Conservation (phyloP, 2,797 vertebrate species). For the Mormyrus proboscirostris region DNA sequence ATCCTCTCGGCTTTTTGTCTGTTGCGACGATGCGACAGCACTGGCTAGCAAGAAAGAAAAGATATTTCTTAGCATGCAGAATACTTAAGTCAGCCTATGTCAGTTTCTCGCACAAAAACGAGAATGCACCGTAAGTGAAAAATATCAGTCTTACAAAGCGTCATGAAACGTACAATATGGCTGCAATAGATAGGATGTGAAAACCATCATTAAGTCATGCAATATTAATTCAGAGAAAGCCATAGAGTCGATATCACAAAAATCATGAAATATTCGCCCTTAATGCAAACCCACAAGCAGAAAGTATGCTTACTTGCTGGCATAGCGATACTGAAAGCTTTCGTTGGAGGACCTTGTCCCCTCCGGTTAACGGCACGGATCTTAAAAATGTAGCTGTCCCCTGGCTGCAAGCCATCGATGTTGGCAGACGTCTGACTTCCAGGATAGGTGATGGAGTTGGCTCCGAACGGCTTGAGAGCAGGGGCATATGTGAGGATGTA, state of each 20-base stretch:
- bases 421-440: conserved; percentile 75
- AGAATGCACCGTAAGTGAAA: neutral
- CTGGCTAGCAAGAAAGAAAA: conserved; percentile 58
- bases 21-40: conserved; percentile 48
- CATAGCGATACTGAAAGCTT: conserved; percentile 80
- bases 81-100: neutral
- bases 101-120: neutral
- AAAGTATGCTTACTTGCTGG: conserved; percentile 73
- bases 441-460: conserved; percentile 81
- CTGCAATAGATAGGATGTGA: neutral
- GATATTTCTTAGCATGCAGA: conserved; percentile 5
- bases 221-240: neutral
- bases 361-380: conserved; percentile 88
- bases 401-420: conserved; percentile 82
- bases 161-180: neutral
- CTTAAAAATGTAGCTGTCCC: conserved; percentile 95
- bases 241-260: neutral
- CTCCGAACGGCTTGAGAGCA: conserved; percentile 92
- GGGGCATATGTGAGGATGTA: conserved; percentile 96
- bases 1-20: conserved; percentile 47
- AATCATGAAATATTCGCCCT: neutral
- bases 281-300: neutral
- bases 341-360: conserved; percentile 89
- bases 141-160: neutral
- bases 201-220: neutral